Conservation (phyloP, 2,888 invertebrate genomes). For the Eucera pruinosa region DNA sequence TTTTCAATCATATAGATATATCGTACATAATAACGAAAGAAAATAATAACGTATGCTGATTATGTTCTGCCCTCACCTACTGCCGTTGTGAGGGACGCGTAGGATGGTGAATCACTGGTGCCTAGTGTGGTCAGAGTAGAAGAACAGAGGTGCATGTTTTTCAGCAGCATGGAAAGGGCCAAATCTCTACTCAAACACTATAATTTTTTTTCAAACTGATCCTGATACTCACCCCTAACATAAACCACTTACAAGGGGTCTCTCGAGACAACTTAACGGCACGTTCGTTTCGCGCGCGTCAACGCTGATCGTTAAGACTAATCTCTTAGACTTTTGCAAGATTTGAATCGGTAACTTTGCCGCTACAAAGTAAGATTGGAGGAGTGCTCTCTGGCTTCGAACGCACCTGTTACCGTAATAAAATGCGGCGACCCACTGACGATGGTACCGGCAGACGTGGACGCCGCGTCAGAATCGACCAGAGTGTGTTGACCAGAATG, state of each 20-base stretch:
- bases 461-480: conserved; percentile 85
- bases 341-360: not conserved
- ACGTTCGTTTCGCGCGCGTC: not conserved
- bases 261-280: conserved; percentile 22
- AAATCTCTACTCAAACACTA: conserved; percentile 77
- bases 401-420: conserved; percentile 89
- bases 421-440: conserved; percentile 86
- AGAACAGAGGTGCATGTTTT: conserved; percentile 77
- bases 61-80: conserved; percentile 82
- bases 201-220: conserved; percentile 71
- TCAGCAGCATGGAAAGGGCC: conserved; percentile 77
- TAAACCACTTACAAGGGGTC: conserved; percentile 39
- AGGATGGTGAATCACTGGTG: conserved; percentile 84
- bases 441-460: conserved; percentile 84
- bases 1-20: conserved; percentile 16
- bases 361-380: conserved; percentile 6
- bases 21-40: conserved; percentile 45
- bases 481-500: conserved; percentile 85
- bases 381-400: not conserved
- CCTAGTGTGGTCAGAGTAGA: conserved; percentile 79
- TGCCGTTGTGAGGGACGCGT: conserved; percentile 85
- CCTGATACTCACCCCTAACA: conserved; percentile 61
- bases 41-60: conserved; percentile 72
- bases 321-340: not conserved
- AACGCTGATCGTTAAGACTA: conserved; percentile 10